phyloP scores from a whole-genome alignment of 2,797 vertebrate species.

The Cheirogaleus major region DNA sequence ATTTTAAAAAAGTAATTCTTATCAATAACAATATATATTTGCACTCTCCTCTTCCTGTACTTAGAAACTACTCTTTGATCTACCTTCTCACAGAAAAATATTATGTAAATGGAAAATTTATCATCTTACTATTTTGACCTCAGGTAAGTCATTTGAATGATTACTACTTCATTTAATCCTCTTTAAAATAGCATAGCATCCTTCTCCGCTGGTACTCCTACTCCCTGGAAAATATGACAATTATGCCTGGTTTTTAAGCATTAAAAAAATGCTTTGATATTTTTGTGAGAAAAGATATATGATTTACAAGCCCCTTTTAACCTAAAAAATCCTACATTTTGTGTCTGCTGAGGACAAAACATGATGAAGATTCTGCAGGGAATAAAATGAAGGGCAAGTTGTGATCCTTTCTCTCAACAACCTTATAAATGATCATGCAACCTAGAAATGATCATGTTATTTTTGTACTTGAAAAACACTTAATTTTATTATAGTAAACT shows the following conservation, averaged over 20 bases:
- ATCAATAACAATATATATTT: neutral
- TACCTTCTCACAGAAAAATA: neutral
- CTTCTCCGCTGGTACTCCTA: neutral
- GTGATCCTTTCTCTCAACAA: neutral
- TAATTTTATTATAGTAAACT: neutral
- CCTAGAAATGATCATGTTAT: neutral
- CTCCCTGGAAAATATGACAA: constrained; percentile 40
- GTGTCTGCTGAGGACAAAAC: neutral
- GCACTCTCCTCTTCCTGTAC: neutral
- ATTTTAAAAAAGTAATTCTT: neutral
- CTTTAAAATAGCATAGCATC: neutral
- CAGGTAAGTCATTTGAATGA: neutral
- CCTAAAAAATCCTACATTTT: neutral
- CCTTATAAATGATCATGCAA: neutral
- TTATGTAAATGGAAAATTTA: neutral
- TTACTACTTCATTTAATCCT: neutral
- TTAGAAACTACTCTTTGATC: neutral
- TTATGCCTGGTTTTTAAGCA: neutral
- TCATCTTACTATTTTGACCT: neutral
- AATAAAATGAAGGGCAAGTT: neutral
- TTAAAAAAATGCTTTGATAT: neutral
- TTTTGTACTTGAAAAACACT: neutral
- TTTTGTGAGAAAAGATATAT: neutral
- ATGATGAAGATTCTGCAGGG: neutral
- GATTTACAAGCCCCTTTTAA: neutral